Evolutionary conservation across 1,140 invertebrate species (phyloP).

Genomic region (Zaprionus africanus): DNA sequence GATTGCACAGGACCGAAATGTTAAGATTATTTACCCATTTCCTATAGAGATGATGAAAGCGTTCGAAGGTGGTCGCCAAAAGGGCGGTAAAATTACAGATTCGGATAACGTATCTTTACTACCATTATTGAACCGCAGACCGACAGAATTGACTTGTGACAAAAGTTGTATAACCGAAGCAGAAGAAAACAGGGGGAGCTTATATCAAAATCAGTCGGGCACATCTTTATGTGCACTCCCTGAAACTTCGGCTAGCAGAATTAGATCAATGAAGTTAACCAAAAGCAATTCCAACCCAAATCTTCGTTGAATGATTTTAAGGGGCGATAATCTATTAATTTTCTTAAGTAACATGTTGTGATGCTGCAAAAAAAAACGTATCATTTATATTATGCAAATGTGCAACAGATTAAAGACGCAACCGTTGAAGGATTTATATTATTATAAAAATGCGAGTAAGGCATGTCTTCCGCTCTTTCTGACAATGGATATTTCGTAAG

Average conservation of each 20-base stretch:
- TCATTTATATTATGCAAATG: no score
- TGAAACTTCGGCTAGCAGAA: neutral
- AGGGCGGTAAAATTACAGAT: neutral
- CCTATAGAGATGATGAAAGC: conserved; percentile 89
- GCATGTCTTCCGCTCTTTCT: no score
- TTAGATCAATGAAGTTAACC: neutral
- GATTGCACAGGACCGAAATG: conserved; percentile 98
- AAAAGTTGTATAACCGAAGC: neutral
- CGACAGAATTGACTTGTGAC: neutral
- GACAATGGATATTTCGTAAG: no score
- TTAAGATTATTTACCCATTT: conserved; percentile 98
- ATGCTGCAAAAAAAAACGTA: no score
- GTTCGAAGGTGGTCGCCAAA: conserved; percentile 23
- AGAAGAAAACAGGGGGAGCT: neutral
- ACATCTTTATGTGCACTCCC: neutral
- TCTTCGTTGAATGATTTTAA: no score
- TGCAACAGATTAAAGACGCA: no score
- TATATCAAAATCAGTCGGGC: neutral
- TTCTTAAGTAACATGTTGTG: no score
- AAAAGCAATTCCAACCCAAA: no score
- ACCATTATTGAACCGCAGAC: neutral
- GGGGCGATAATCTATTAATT: no score
- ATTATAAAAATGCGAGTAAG: no score
- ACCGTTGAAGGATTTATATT: no score
- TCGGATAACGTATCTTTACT: neutral